These are phyloP conservation scores for Pectinophora gossypiella DNA, from an alignment of 1,140 invertebrate genomes.

Conservation along the genomic window DNA sequence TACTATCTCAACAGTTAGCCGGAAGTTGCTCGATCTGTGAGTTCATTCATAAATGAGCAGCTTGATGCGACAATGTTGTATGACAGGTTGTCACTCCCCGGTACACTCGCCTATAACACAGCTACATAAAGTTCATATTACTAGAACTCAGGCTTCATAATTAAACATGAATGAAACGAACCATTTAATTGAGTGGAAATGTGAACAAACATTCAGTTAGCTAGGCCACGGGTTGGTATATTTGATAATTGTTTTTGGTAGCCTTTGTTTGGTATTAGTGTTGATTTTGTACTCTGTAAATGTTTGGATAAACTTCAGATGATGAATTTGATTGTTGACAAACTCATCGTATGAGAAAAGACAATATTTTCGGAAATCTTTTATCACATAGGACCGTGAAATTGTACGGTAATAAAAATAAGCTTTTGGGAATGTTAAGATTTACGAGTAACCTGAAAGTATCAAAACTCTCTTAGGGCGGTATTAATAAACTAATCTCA, in stretches of 20 bases:
- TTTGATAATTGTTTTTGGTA: conserved; percentile 22
- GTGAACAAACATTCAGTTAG: conserved; percentile 63
- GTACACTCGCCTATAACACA: neutral
- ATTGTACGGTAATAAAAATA: too few relatives aligned
- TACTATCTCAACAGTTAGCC: conserved; percentile 74
- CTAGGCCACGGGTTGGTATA: conserved; percentile 28
- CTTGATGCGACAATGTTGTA: conserved; percentile 58
- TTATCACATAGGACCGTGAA: too few relatives aligned
- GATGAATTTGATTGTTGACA: conserved; percentile 3
- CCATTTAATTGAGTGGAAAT: conserved; percentile 71
- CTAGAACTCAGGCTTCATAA: conserved; percentile 49
- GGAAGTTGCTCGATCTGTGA: conserved; percentile 72
- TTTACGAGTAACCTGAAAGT: too few relatives aligned
- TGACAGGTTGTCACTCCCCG: conserved; percentile 26
- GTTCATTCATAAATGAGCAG: conserved; percentile 72
- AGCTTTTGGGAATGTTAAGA: too few relatives aligned
- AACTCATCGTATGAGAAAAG: neutral
- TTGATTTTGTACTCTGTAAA: conserved; percentile 13
- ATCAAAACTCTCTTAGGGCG: too few relatives aligned
- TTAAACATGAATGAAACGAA: conserved; percentile 71
- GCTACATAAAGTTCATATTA: conserved; percentile 30
- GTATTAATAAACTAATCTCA: too few relatives aligned
- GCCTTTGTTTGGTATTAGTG: conserved; percentile 6
- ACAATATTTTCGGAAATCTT: too few relatives aligned
- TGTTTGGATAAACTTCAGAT: conserved; percentile 10